Conservation (phyloP, 2,888 invertebrate species). For the Camponotus fellah region DNA sequence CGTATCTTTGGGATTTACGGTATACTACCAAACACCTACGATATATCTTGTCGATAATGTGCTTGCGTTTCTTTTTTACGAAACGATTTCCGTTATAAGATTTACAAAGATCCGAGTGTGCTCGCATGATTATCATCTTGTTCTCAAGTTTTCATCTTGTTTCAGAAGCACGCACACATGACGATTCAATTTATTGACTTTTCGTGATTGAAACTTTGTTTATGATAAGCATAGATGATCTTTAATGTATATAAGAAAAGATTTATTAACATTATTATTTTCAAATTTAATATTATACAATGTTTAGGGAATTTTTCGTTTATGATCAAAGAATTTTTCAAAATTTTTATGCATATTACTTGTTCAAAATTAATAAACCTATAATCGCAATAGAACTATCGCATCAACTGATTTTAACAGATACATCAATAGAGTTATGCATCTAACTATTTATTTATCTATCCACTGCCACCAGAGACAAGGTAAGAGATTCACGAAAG, state of each 20-base stretch:
- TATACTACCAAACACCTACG: conserved; percentile 59
- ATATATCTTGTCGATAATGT: conserved; percentile 69
- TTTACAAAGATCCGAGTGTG: neutral
- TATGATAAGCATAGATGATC: neutral
- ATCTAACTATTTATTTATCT: neutral
- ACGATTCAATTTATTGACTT: neutral
- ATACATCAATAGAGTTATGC: conserved; percentile 1
- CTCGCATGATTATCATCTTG: neutral
- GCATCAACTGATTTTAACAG: conserved; percentile 41
- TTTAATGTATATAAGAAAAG: too few relatives aligned
- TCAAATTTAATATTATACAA: too few relatives aligned
- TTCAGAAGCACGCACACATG: neutral
- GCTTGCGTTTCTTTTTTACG: conserved; percentile 22
- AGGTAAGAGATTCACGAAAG: conserved; percentile 63
- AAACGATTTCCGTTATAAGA: neutral
- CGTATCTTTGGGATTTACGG: conserved; percentile 71
- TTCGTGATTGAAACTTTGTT: neutral
- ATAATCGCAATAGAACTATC: conserved; percentile 12
- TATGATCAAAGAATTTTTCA: neutral
- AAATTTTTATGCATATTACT: neutral
- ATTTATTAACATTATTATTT: too few relatives aligned
- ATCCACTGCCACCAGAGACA: conserved; percentile 44
- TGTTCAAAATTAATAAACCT: neutral
- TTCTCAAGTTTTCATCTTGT: neutral
- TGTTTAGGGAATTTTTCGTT: too few relatives aligned